Evolutionary conservation across 2,888 invertebrate genomes (phyloP).

Genomic region (Fragum sueziense): DNA sequence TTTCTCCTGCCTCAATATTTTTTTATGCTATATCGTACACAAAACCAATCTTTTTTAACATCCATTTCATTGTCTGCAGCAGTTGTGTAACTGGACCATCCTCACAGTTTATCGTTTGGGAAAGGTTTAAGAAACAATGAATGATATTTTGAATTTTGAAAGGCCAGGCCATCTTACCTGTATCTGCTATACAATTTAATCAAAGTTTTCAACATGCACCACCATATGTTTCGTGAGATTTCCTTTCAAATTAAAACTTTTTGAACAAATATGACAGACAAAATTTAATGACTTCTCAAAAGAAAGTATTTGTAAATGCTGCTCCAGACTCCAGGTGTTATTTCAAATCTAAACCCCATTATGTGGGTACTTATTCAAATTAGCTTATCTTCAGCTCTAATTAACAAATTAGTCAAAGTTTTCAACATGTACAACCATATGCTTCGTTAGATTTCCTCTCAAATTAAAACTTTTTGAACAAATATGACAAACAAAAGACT

Average conservation of each 20-base stretch:
- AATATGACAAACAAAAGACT: conserved; percentile 23
- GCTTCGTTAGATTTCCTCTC: conserved; percentile 44
- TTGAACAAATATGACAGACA: conserved; percentile 31
- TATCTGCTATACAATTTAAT: not conserved
- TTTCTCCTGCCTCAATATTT: too few relatives aligned
- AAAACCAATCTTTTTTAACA: too few relatives aligned
- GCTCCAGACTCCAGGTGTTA: conserved; percentile 5
- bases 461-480: conserved; percentile 36
- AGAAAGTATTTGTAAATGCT: conserved; percentile 26
- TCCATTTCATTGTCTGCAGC: too few relatives aligned
- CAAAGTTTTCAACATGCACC: conserved; percentile 2
- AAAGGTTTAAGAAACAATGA: conserved; percentile 22
- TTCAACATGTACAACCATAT: conserved; percentile 28
- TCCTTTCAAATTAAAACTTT: conserved; percentile 43
- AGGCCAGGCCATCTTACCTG: too few relatives aligned
- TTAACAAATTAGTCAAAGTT: not conserved
- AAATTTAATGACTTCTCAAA: conserved; percentile 23
- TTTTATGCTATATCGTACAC: too few relatives aligned
- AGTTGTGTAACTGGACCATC: not conserved
- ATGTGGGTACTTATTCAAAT: too few relatives aligned
- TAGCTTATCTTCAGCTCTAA: not conserved
- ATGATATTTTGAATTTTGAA: too few relatives aligned
- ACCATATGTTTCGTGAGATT: conserved; percentile 41
- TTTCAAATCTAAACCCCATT: too few relatives aligned
- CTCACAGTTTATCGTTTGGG: conserved; percentile 3